phyloP scores from a whole-genome alignment of 1,140 invertebrate genomes.

The Caenorhabditis latens region DNA sequence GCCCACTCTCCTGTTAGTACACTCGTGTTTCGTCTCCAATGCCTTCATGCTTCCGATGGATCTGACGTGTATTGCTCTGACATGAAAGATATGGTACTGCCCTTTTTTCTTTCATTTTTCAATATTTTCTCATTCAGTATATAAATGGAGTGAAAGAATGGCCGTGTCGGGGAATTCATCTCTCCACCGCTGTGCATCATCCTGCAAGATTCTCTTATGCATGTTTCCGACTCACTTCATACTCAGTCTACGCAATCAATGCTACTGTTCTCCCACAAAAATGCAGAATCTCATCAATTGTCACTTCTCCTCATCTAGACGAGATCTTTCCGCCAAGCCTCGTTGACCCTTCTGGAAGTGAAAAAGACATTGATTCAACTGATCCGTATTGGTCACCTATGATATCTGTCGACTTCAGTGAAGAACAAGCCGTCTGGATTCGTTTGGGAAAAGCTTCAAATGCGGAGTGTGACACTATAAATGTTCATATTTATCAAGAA shows the following conservation, averaged over 20 bases:
- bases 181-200: background rate
- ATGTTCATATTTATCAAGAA: constrained; percentile 45
- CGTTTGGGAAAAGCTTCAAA: background rate
- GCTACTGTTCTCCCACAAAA: constrained; percentile 69
- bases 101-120: background rate
- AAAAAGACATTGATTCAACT: background rate
- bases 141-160: constrained; percentile 58
- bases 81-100: constrained; percentile 2
- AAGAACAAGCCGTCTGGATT: constrained; percentile 66
- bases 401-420: constrained; percentile 66
- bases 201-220: constrained; percentile 64
- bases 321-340: constrained; percentile 65
- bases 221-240: constrained; percentile 72
- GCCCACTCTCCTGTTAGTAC: constrained; percentile 55
- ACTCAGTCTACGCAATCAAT: constrained; percentile 72
- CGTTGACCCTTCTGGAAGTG: constrained; percentile 61
- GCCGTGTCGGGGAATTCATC: constrained; percentile 58
- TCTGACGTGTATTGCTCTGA: constrained; percentile 73
- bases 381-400: constrained; percentile 70
- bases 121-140: constrained; percentile 15
- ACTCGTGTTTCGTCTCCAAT: constrained; percentile 70
- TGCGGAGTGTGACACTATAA: constrained; percentile 25
- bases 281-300: constrained; percentile 63
- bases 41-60: constrained; percentile 69
- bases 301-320: constrained; percentile 68